These are phyloP conservation scores for Saccostrea echinata DNA, from an alignment of 1,140 invertebrate species.

Conservation along the genomic window DNA sequence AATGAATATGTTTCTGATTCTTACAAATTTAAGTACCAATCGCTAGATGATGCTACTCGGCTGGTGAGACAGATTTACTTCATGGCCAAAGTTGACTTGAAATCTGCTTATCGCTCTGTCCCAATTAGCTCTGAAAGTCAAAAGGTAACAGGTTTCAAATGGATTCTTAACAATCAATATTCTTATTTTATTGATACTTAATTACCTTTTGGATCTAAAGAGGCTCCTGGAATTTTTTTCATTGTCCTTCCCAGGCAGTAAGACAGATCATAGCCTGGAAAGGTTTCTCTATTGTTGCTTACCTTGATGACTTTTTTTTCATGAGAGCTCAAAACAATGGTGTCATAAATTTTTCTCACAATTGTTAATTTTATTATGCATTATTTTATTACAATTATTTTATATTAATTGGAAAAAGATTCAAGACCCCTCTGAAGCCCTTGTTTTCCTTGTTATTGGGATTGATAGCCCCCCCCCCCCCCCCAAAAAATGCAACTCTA, in stretches of 20 bases:
- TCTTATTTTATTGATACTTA: conserved; percentile 23
- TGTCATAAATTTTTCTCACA: conserved; percentile 2
- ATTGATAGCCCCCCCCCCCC: no score
- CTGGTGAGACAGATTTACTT: neutral
- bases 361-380: conserved; percentile 22
- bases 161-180: conserved; percentile 1
- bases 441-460: conserved; percentile 28
- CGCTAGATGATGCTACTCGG: neutral
- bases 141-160: conserved; percentile 7
- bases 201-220: conserved; percentile 43
- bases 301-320: conserved; percentile 44
- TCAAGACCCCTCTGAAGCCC: neutral
- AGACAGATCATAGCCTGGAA: conserved; percentile 26
- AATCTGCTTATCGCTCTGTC: conserved; percentile 53
- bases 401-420: conserved; percentile 33
- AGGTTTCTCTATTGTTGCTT: conserved; percentile 41
- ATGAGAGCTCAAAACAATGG: neutral
- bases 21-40: no score
- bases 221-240: conserved; percentile 34
- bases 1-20: no score
- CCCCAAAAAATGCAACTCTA: neutral
- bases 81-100: conserved; percentile 51
- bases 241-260: conserved; percentile 38
- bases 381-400: no score
- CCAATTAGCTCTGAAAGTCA: conserved; percentile 22